Evolutionary conservation across 2,888 invertebrate genomes (phyloP), one percentile per base, ranked within the genome.

Genomic region (Drosophila mercatorum): DNA sequence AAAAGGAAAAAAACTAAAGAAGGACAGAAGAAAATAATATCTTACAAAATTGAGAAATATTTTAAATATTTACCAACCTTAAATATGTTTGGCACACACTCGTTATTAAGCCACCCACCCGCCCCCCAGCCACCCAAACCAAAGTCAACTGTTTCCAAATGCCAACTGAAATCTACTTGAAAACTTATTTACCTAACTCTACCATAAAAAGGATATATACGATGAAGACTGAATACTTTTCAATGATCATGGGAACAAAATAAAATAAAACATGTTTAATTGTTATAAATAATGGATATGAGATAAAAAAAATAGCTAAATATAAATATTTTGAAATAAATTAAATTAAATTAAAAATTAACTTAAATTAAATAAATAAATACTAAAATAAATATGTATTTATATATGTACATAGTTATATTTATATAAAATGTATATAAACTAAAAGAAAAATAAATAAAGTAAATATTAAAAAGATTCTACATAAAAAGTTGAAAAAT

Each of bases 51-150:
- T 70, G 53, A 66, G 73, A 86, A 75, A 87, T 86, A 80, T 80
- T 86, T 86, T 77, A 88, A 88, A 83, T 83, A 88, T 88, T 86
- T 80, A 78, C 61, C 34, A 61, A 71, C 68, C 72, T 83, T 83
- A 71, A 80, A 86, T 69, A 72, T 71, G 63, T 68, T 66, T 52
- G 34, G 38, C 52, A 68, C 68, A 80, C 57, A 60, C 51, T 17
- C 51, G 58, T 68, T 80, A 69, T 75, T 62, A 70, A 73, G 70
- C 68, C 22, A 22, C 22, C 22, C 22, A 22, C 22, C 22, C 22
- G 11, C 7, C 10, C 12, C 22, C 47, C 26, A 31, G 8, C 28
- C 2, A 11, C 14, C 22, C 31, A 11, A 26, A 38, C 55, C 40
- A 47, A 41, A 44, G 22, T 44, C 31, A 38, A 46, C 59, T 53